Percentiles rank a stretch among this genome's conserved stretches.
Evolutionary conservation across 2,888 invertebrate species (phyloP).

Genomic region (Sepioteuthis lessoniana): DNA sequence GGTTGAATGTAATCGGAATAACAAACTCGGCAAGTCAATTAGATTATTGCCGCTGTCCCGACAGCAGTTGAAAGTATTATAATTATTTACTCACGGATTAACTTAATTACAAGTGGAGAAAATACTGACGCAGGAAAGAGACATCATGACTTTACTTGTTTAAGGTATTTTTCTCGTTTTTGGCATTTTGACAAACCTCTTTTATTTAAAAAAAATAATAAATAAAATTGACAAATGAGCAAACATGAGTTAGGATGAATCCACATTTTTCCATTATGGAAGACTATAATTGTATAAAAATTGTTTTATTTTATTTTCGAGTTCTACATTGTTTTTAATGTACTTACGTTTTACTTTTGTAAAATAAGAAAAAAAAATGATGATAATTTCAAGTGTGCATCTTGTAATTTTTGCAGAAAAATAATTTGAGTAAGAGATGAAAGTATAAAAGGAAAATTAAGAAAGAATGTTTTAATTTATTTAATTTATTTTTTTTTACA

Average conservation of each 20-base stretch:
- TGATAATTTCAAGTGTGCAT: no score
- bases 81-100: neutral
- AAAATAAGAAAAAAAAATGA: no score
- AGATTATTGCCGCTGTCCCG: neutral
- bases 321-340: no score
- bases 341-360: no score
- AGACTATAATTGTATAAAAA: neutral
- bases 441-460: no score
- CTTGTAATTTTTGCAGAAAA: no score
- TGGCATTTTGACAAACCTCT: no score
- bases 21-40: neutral
- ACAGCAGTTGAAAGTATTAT: neutral
- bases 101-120: neutral
- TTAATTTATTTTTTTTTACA: no score
- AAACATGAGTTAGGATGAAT: neutral
- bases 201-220: no score
- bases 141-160: neutral
- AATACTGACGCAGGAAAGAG: neutral
- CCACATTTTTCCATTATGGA: neutral
- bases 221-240: no score
- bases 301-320: neutral
- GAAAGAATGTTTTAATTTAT: no score
- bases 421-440: no score
- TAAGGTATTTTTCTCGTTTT: neutral
- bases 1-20: neutral